phyloP scores from a whole-genome alignment of 1,140 invertebrate species.

The Babylonia areolata region DNA sequence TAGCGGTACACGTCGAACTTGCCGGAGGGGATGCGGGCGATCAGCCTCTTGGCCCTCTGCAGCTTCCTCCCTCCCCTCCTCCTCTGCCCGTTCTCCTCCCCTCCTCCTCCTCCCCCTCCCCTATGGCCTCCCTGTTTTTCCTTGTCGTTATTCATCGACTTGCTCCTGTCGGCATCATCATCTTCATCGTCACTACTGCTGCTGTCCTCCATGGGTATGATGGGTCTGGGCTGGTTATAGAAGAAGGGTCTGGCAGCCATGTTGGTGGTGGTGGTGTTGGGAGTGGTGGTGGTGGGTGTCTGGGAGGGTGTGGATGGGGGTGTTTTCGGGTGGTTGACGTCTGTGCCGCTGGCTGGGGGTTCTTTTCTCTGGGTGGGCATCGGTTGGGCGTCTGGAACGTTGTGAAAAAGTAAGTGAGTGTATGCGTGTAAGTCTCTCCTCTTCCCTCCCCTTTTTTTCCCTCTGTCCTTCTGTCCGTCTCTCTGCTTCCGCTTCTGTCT shows the following conservation, averaged over 20 bases:
- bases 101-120: neutral
- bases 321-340: neutral
- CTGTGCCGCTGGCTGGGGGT: neutral
- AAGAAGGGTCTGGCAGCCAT: neutral
- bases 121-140: constrained; percentile 53
- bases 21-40: constrained; percentile 98
- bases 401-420: too few relatives aligned
- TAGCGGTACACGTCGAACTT: constrained; percentile 97
- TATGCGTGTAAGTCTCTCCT: too few relatives aligned
- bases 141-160: neutral
- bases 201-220: neutral
- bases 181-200: neutral
- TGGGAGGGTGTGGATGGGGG: neutral
- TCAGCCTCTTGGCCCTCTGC: constrained; percentile 96
- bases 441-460: too few relatives aligned
- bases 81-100: constrained; percentile 68
- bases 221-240: neutral
- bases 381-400: neutral
- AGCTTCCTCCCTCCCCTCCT: constrained; percentile 89
- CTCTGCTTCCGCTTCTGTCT: too few relatives aligned
- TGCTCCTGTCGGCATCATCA: neutral
- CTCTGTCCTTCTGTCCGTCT: too few relatives aligned
- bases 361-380: neutral
- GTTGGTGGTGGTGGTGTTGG: neutral
- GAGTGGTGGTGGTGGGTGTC: neutral